phyloP scores from a whole-genome alignment of 2,888 invertebrate species.

The Tanytarsus gracilentus region DNA sequence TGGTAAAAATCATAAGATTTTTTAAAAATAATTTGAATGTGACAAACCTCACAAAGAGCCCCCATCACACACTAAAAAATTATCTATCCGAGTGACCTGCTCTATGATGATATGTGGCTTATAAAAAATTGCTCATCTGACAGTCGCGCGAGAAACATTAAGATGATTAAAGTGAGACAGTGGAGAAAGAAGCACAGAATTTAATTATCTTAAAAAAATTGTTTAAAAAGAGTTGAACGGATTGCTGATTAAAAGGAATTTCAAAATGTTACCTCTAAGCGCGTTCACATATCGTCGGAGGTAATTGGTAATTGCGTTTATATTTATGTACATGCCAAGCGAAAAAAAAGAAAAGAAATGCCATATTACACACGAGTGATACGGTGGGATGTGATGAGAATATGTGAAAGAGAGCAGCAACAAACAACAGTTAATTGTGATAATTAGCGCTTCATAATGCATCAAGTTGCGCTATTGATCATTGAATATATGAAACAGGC shows the following conservation, averaged over 20 bases:
- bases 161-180: constrained; percentile 25
- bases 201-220: constrained; percentile 21
- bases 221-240: too few relatives aligned
- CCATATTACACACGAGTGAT: not conserved
- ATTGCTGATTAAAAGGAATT: constrained; percentile 5
- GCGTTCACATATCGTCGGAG: not conserved
- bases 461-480: not conserved
- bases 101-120: constrained; percentile 6
- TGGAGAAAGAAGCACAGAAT: too few relatives aligned
- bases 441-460: constrained; percentile 25
- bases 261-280: too few relatives aligned
- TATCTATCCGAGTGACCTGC: not conserved
- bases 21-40: too few relatives aligned
- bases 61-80: too few relatives aligned
- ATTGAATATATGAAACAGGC: not conserved
- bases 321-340: too few relatives aligned
- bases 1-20: too few relatives aligned
- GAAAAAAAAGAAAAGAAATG: too few relatives aligned
- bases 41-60: too few relatives aligned
- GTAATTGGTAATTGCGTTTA: not conserved
- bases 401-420: constrained; percentile 1
- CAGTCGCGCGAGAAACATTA: constrained; percentile 25
- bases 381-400: not conserved
- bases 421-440: constrained; percentile 16
- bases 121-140: constrained; percentile 26